Conservation (phyloP, 1,140 invertebrate species). For the Bombus balteatus region DNA sequence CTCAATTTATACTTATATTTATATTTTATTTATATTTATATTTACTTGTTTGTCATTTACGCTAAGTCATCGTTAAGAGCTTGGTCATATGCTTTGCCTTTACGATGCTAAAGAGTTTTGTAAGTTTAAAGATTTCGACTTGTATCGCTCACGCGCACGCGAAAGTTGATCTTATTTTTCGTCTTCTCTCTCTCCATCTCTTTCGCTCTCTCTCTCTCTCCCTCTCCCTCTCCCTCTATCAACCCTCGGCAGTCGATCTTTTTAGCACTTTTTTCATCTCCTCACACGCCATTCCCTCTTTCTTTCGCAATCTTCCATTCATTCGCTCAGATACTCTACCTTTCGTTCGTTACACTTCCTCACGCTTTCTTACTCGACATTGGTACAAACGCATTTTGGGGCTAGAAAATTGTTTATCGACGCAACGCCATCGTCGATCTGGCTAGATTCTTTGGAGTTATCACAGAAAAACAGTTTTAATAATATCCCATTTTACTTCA, state of each 20-base stretch:
- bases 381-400: slow-evolving; percentile 24
- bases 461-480: slow-evolving; percentile 81
- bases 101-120: slow-evolving; percentile 54
- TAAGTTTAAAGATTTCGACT: slow-evolving; percentile 37
- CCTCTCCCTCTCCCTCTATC: not conserved
- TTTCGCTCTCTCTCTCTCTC: too few relatives aligned
- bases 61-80: slow-evolving; percentile 61
- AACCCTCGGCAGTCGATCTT: not conserved
- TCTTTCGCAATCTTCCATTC: not conserved
- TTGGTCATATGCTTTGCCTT: slow-evolving; percentile 70
- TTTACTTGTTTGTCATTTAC: slow-evolving; percentile 15
- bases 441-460: slow-evolving; percentile 71
- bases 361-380: not conserved
- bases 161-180: not conserved
- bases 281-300: not conserved
- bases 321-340: not conserved
- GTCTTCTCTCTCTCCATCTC: not conserved
- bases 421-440: slow-evolving; percentile 46
- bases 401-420: slow-evolving; percentile 51
- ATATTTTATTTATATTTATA: slow-evolving; percentile 15
- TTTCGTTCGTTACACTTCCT: not conserved
- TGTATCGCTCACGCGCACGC: not conserved
- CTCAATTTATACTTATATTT: slow-evolving; percentile 29
- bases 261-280: not conserved
- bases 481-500: slow-evolving; percentile 71